Percentiles rank a stretch among this genome's conserved stretches.
Conservation (phyloP, 2,888 invertebrate species). For the Anagyrus pseudococci region DNA sequence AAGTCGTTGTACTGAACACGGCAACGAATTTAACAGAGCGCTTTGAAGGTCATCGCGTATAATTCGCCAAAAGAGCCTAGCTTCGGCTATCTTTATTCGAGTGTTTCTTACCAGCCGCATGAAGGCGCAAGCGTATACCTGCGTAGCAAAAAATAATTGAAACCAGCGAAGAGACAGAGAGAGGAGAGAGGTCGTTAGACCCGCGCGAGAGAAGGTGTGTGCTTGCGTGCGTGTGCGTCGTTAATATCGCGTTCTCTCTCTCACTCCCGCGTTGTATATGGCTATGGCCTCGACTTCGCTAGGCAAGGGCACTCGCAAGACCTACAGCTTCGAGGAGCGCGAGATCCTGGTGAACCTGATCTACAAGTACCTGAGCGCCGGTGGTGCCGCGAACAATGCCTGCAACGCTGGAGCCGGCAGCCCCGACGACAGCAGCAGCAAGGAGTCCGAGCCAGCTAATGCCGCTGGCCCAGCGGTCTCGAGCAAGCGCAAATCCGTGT, state of each 20-base stretch:
- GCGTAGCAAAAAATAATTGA: constrained; percentile 31
- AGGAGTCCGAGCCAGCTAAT: not conserved
- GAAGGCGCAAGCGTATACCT: constrained; percentile 25
- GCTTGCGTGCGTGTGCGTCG: too few relatives aligned
- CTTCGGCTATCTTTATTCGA: constrained; percentile 29
- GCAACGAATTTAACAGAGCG: too few relatives aligned
- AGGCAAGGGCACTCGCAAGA: constrained; percentile 49
- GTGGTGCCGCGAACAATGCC: constrained; percentile 23
- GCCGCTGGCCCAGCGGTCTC: not conserved
- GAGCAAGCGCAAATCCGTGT: constrained; percentile 48
- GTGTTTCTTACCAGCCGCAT: constrained; percentile 28
- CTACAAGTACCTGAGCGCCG: constrained; percentile 45
- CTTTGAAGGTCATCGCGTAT: too few relatives aligned
- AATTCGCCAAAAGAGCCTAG: too few relatives aligned
- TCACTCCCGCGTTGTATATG: too few relatives aligned
- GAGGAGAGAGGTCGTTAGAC: too few relatives aligned
- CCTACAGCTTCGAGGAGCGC: constrained; percentile 51
- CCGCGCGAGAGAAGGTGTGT: too few relatives aligned
- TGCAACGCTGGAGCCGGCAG: constrained; percentile 1
- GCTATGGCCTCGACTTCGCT: constrained; percentile 47
- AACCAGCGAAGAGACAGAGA: constrained; percentile 27
- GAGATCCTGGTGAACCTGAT: constrained; percentile 49
- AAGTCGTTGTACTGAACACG: too few relatives aligned
- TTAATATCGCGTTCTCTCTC: too few relatives aligned
- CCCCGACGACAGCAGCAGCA: not conserved